phyloP scores from a whole-genome alignment of 2,113 vertebrate genomes.

The Cnemophilus loriae region DNA sequence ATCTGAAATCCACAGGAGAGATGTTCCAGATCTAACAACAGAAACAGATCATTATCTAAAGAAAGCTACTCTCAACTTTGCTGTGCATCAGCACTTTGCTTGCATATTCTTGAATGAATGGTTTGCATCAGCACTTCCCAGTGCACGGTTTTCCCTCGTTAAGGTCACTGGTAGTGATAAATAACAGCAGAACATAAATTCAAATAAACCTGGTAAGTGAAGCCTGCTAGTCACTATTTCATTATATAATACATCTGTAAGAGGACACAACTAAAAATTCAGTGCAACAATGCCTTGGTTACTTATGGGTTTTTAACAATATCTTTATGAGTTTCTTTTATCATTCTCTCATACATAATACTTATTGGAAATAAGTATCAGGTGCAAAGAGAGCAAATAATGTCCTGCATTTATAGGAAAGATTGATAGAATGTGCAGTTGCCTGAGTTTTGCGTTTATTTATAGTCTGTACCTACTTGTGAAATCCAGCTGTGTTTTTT shows the following conservation, averaged over 20 bases:
- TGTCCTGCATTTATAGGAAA: background rate
- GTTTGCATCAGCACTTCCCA: conserved; percentile 17
- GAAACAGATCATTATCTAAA: background rate
- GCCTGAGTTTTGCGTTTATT: background rate
- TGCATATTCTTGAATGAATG: background rate
- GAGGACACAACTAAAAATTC: background rate
- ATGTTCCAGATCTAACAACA: background rate
- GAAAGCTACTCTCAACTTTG: background rate
- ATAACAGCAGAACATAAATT: background rate
- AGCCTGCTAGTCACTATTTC: background rate
- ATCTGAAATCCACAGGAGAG: background rate
- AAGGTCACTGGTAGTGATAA: background rate
- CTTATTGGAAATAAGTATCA: background rate
- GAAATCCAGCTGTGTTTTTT: background rate
- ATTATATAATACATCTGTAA: background rate
- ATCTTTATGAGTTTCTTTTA: background rate
- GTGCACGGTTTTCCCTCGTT: background rate
- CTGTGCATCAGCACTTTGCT: background rate
- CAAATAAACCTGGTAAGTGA: background rate
- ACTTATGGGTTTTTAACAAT: background rate
- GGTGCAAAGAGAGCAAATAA: background rate
- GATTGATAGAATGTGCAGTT: background rate
- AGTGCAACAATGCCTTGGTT: background rate
- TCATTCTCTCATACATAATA: background rate
- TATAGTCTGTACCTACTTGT: background rate